phyloP scores from a whole-genome alignment of 2,888 invertebrate species.

The Mantis religiosa region DNA sequence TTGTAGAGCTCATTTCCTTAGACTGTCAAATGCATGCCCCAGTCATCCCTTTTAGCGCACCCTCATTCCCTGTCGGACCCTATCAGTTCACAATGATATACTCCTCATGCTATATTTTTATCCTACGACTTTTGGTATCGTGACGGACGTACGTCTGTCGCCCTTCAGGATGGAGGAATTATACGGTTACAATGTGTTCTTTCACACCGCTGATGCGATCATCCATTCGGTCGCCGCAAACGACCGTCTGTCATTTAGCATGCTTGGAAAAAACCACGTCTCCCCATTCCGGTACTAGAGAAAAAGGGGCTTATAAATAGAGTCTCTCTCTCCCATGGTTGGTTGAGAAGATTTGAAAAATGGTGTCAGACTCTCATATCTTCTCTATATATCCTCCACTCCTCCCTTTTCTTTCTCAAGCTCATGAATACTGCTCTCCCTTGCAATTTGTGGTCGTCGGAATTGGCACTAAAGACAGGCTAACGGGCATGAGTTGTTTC shows the following conservation, averaged over 20 bases:
- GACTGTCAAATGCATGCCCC: not conserved
- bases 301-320: not conserved
- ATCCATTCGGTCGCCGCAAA: constrained; percentile 1
- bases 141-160: not conserved
- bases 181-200: constrained; percentile 17
- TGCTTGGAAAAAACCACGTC: not conserved
- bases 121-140: not conserved
- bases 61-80: not conserved
- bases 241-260: constrained; percentile 10
- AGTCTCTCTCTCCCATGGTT: not conserved
- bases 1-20: not conserved
- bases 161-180: constrained; percentile 7
- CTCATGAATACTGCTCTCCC: not conserved
- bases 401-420: not conserved
- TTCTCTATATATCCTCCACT: not conserved
- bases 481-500: not conserved
- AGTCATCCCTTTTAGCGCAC: not conserved
- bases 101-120: not conserved
- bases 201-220: constrained; percentile 16
- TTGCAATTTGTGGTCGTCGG: not conserved
- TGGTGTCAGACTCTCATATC: not conserved
- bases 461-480: not conserved
- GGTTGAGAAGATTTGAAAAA: not conserved
- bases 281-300: not conserved
- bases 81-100: not conserved